These are phyloP conservation scores for Liparis tanakae DNA, from an alignment of 2,797 vertebrate species.

Conservation along the genomic window DNA sequence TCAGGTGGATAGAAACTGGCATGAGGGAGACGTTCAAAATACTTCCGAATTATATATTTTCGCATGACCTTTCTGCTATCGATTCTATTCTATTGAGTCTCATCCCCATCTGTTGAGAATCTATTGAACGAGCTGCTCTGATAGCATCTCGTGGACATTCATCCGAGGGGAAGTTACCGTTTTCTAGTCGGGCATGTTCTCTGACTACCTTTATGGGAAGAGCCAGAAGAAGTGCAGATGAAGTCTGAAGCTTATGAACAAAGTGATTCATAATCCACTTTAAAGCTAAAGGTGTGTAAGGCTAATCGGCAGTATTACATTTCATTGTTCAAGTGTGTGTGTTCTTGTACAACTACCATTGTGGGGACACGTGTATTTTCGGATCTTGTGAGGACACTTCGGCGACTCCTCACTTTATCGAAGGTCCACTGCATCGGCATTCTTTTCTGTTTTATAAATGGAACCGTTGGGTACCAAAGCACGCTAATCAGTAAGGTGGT, in stretches of 20 bases:
- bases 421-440: not conserved
- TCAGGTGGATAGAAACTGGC: too few species aligned
- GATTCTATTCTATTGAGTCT: not conserved
- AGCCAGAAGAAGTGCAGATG: not conserved
- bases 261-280: slow-evolving; percentile 21
- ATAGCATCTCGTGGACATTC: not conserved
- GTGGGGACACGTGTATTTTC: not conserved
- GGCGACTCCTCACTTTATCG: not conserved
- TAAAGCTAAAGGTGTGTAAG: slow-evolving; percentile 7
- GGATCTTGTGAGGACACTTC: not conserved
- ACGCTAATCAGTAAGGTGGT: not conserved
- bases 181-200: not conserved
- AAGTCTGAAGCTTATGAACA: slow-evolving; percentile 7
- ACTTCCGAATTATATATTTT: not conserved
- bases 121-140: not conserved
- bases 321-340: not conserved
- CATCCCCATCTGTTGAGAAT: not conserved
- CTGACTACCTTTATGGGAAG: not conserved
- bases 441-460: not conserved
- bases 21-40: not conserved
- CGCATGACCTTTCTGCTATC: not conserved
- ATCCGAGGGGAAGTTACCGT: slow-evolving; percentile 4
- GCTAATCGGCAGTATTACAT: not conserved
- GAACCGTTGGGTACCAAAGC: not conserved
- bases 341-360: not conserved